These are phyloP conservation scores for Chironomus riparius DNA, from an alignment of 2,888 invertebrate genomes.

Conservation along the genomic window DNA sequence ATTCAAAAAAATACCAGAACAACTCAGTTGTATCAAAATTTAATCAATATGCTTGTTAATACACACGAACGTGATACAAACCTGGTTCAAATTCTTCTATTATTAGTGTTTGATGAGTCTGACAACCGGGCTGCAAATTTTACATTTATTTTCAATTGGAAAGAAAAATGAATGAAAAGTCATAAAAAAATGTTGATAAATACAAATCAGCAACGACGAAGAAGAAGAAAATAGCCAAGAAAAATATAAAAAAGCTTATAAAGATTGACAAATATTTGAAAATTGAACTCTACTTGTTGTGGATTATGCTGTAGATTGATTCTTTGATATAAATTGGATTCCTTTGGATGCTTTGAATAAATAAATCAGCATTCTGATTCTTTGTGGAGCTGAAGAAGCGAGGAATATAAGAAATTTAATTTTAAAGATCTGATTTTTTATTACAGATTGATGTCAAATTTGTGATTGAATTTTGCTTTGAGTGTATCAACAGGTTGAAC, in stretches of 20 bases:
- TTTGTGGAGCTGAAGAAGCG: no score
- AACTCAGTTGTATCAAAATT: neutral
- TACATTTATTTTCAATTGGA: conserved; percentile 4
- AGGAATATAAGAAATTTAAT: no score
- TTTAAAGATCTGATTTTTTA: no score
- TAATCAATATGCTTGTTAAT: neutral
- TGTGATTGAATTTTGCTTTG: no score
- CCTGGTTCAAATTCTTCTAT: conserved; percentile 63
- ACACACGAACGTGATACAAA: neutral
- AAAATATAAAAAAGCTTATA: neutral
- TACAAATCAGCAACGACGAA: no score
- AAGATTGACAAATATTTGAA: neutral
- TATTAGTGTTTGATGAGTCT: conserved; percentile 62
- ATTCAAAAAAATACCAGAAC: neutral
- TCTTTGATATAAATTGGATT: no score
- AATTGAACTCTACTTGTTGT: conserved; percentile 15
- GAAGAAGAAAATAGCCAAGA: no score
- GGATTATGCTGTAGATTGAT: neutral
- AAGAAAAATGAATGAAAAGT: neutral
- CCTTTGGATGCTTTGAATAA: no score
- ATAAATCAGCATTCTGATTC: no score
- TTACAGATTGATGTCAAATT: no score
- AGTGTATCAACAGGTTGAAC: no score
- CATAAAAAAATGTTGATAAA: neutral
- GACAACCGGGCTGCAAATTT: conserved; percentile 47